A percentile compares a stretch with the other conserved stretches of the same genome.
These are phyloP conservation scores for Molossus alvarezi DNA, from an alignment of 2,797 vertebrate species.

Conservation along the genomic window DNA sequence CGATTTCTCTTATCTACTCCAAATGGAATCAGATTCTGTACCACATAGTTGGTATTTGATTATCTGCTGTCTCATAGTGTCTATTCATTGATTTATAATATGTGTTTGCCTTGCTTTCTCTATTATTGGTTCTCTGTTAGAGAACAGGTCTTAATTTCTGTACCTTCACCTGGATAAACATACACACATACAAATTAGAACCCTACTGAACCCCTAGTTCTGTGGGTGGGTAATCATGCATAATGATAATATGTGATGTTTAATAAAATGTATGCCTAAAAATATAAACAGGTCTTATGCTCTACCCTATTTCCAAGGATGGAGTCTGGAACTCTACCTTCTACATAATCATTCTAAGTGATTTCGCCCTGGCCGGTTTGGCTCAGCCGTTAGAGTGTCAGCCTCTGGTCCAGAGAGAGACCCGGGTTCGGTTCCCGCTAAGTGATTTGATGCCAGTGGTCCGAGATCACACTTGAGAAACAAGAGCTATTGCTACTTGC, in stretches of 20 bases:
- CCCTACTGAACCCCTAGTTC: neutral
- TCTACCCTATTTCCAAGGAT: neutral
- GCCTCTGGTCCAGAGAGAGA: no score
- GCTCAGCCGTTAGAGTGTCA: no score
- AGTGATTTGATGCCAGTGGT: neutral
- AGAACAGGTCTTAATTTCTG: neutral
- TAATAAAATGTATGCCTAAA: conserved; percentile 1
- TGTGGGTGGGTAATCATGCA: neutral
- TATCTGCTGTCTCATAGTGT: neutral
- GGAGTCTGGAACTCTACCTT: neutral
- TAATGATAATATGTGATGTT: neutral
- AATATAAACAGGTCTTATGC: neutral
- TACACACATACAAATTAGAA: neutral
- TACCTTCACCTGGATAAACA: neutral
- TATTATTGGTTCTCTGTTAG: neutral
- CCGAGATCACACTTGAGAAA: neutral
- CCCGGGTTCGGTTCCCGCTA: no score
- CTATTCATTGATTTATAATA: neutral
- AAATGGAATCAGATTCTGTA: neutral
- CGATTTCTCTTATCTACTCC: neutral
- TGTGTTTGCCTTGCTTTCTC: neutral
- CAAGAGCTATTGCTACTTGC: neutral
- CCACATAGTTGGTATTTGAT: neutral
- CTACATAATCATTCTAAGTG: neutral
- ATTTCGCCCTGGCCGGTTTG: no score